Base-by-base conservation (phyloP, 2,888 invertebrate genomes). In the Criorhina ranunculi region DNA sequence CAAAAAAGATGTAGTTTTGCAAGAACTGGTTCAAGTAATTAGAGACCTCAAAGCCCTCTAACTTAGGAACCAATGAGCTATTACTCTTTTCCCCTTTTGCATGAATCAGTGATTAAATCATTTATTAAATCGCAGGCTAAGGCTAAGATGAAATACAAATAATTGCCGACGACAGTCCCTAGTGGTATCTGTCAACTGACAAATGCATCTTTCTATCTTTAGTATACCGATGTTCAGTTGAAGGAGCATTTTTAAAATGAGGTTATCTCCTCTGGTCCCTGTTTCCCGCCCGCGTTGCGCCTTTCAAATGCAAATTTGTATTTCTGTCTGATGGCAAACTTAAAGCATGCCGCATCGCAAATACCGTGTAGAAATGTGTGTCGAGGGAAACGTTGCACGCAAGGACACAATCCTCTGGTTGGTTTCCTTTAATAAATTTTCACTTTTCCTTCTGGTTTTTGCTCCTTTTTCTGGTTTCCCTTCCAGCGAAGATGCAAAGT, bases 401-500 rank as follows among this genome's bases (percentile, higher is more conserved):
- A 55, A 69, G 42, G 42, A 69, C 55, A 42, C 12, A 33, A 4
- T 24, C 42, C 15, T 15, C 15, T 15, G 12, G 17, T 19, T 4
- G 5, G 29, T 19, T 67, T 31, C 8, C 17, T 59, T 59, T 75
- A 66, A 64, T 55, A 15, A 75, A 75, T 75, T 62, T 35, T 55
- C 70, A n/a, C 29, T 42, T 42, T 60, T 31, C 42, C 42, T 19
- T 37, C 7, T 12, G 37, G 12, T 51, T 46, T 53, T 53, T 33
- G 24, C 4, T 4, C 4, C 33, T 33, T 64, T 17, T 51, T 55
- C 8, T 12, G 31, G 24, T 11, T 64, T 67, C 49, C 49, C 59
- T 57, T 67, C 49, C 51, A 59, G 37, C 40, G 24, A 12, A 46
- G 51, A 69, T 51, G 11, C 60, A 60, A 60, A 77, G 44, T 60